Evolutionary conservation across 2,888 invertebrate species (phyloP).

Genomic region (Eilema depressum): DNA sequence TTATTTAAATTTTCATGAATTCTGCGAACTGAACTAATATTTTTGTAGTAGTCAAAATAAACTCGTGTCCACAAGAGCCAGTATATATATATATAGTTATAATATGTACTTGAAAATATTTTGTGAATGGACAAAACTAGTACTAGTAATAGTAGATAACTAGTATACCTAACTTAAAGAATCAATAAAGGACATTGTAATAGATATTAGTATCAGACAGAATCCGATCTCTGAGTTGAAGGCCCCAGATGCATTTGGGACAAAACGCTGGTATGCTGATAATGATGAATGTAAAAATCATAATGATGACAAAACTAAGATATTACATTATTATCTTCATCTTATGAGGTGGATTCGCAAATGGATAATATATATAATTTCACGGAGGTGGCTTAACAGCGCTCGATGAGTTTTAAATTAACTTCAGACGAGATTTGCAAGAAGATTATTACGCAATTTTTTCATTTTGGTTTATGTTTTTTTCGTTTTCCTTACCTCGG

Average conservation of each 20-base stretch:
- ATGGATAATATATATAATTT: constrained; percentile 11
- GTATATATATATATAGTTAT: too few relatives aligned
- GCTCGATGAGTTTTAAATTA: constrained; percentile 35
- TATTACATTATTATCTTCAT: neutral
- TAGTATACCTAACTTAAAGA: too few relatives aligned
- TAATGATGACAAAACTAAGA: neutral
- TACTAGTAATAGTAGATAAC: too few relatives aligned
- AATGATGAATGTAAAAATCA: neutral
- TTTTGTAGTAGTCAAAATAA: neutral
- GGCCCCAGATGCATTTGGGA: too few relatives aligned
- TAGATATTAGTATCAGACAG: neutral
- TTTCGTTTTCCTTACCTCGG: neutral
- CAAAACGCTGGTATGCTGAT: too few relatives aligned
- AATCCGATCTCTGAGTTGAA: too few relatives aligned
- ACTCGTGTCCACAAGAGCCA: too few relatives aligned
- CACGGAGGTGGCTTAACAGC: constrained; percentile 11
- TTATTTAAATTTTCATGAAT: neutral
- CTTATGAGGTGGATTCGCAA: constrained; percentile 4
- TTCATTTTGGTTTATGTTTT: constrained; percentile 5
- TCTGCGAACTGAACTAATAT: neutral
- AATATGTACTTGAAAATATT: too few relatives aligned
- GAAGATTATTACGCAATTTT: constrained; percentile 15
- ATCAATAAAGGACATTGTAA: neutral
- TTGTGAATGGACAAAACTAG: too few relatives aligned
- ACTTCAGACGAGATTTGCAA: constrained; percentile 23